Evolutionary conservation across 2,797 vertebrate genomes (phyloP).

Genomic region (Margarornis squamiger): DNA sequence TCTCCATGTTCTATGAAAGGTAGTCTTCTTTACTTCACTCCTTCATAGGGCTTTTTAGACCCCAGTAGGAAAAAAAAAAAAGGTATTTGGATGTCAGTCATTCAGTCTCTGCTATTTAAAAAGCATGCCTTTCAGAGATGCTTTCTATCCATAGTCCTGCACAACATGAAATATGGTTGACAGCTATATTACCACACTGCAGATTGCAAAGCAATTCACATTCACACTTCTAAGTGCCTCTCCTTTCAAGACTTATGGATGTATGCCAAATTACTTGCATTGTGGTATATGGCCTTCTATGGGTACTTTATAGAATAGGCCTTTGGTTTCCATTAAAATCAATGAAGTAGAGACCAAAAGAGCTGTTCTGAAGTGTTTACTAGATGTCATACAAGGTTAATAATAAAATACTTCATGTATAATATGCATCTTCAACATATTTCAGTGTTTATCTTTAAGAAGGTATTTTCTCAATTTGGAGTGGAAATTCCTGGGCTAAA

Average conservation of each 20-base stretch:
- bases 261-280: slow-evolving; percentile 51
- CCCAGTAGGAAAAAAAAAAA: background rate
- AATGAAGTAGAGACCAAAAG: slow-evolving; percentile 45
- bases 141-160: slow-evolving; percentile 50
- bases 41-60: background rate
- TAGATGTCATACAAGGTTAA: slow-evolving; percentile 36
- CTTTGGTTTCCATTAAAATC: slow-evolving; percentile 58
- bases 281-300: slow-evolving; percentile 44
- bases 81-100: background rate
- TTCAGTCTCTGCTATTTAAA: slow-evolving; percentile 9
- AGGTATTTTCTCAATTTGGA: background rate
- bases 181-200: slow-evolving; percentile 63
- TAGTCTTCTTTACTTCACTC: background rate
- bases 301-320: slow-evolving; percentile 35
- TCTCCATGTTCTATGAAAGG: background rate
- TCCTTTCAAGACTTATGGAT: slow-evolving; percentile 62
- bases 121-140: slow-evolving; percentile 12
- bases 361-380: slow-evolving; percentile 9
- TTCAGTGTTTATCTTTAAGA: slow-evolving; percentile 5
- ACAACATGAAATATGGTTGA: slow-evolving; percentile 62
- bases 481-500: background rate
- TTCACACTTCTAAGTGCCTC: slow-evolving; percentile 62
- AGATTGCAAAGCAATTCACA: slow-evolving; percentile 65
- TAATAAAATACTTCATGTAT: slow-evolving; percentile 23
- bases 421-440: background rate